Conservation (phyloP, 1,140 invertebrate genomes). For the Drosophila trapezifrons region DNA sequence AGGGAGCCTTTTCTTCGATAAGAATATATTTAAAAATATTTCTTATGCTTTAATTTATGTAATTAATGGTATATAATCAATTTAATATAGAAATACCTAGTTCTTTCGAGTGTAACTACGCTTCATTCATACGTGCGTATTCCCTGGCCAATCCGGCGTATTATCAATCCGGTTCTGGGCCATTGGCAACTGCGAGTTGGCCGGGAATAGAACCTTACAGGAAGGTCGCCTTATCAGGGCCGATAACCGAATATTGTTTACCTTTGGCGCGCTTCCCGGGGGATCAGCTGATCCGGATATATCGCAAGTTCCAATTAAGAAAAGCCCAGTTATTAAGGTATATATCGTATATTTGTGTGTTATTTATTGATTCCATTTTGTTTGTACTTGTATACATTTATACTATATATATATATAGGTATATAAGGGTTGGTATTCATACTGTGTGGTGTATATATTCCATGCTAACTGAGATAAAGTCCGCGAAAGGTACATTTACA, state of each 20-base stretch:
- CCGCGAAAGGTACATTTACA: constrained; percentile 55
- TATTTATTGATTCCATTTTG: constrained; percentile 49
- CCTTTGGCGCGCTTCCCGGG: not conserved
- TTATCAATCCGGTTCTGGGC: constrained; percentile 31
- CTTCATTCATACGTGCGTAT: constrained; percentile 31
- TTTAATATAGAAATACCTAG: no score
- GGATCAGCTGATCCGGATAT: constrained; percentile 33
- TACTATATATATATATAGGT: constrained; percentile 25
- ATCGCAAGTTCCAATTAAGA: not conserved
- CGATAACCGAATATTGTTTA: constrained; percentile 38
- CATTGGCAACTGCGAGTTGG: constrained; percentile 35
- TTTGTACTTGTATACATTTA: constrained; percentile 56
- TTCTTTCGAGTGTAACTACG: constrained; percentile 18
- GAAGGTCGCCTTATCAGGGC: constrained; percentile 44
- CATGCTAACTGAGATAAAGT: constrained; percentile 25
- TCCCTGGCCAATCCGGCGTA: constrained; percentile 4
- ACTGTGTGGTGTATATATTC: constrained; percentile 13
- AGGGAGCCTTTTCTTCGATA: no score
- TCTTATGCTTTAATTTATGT: no score
- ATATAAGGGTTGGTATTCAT: constrained; percentile 18
- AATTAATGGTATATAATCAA: no score
- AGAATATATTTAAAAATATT: no score
- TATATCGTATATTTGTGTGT: constrained; percentile 35
- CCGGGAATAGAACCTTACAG: constrained; percentile 16
- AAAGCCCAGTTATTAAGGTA: not conserved